phyloP scores from a whole-genome alignment of 2,113 vertebrate species.

The Apus apus region DNA sequence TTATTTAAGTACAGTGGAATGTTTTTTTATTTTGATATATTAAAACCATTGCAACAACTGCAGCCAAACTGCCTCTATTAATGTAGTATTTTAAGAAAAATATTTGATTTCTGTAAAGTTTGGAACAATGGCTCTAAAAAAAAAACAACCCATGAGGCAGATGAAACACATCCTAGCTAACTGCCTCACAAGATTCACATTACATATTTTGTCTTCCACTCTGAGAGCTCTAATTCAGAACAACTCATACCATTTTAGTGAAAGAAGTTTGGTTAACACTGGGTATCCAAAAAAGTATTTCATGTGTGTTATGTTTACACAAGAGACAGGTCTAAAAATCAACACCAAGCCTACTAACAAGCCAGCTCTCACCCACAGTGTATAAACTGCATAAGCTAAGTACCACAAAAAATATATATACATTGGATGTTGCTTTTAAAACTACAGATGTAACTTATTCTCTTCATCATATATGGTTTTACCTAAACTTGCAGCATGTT shows the following conservation, averaged over 20 bases:
- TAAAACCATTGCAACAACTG: background rate
- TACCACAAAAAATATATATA: background rate
- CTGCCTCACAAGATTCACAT: fast-evolving
- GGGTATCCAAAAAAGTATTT: background rate
- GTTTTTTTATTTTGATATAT: background rate
- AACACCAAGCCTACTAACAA: background rate
- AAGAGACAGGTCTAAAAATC: background rate
- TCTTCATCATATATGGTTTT: fast-evolving
- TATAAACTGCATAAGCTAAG: background rate
- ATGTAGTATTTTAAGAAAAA: conserved; percentile 3
- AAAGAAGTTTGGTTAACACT: background rate
- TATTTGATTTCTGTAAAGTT: background rate
- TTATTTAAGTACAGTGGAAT: background rate
- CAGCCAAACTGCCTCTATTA: background rate
- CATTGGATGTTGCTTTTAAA: background rate
- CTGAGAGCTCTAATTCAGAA: background rate
- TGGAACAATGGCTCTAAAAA: background rate
- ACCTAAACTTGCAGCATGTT: background rate
- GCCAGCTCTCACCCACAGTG: background rate
- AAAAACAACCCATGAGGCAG: background rate
- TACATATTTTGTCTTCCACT: background rate
- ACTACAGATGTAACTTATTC: background rate
- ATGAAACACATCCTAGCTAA: background rate
- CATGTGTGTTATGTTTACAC: background rate
- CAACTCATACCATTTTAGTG: background rate